Conservation (phyloP, 2,888 invertebrate species). For the Agrochola litura region DNA sequence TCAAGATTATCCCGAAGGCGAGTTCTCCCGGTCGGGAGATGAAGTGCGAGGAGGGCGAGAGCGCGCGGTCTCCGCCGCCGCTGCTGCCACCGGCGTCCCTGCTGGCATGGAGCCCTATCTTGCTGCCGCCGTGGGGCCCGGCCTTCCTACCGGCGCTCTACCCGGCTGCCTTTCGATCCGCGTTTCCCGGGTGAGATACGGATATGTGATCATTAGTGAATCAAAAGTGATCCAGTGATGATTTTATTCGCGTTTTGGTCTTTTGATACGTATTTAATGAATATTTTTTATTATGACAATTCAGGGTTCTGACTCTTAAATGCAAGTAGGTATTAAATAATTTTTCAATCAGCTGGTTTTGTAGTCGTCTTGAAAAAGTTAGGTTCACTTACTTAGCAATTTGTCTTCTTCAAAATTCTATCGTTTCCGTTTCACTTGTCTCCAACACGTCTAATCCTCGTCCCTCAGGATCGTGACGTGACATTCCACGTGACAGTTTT, state of each 20-base stretch:
- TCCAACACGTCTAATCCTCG: slow-evolving; percentile 37
- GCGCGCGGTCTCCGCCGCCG: slow-evolving; percentile 84
- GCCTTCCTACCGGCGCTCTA: slow-evolving; percentile 93
- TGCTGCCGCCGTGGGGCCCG: slow-evolving; percentile 94
- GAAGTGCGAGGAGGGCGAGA: slow-evolving; percentile 88
- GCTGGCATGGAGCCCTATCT: slow-evolving; percentile 94
- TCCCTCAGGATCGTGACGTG: slow-evolving; percentile 70
- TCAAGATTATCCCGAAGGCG: slow-evolving; percentile 89
- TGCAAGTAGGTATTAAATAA: background rate
- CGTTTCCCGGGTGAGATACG: slow-evolving; percentile 93
- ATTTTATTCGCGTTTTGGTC: slow-evolving; percentile 10
- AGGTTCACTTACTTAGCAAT: background rate
- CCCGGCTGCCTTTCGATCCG: slow-evolving; percentile 93
- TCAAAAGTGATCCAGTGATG: slow-evolving; percentile 56
- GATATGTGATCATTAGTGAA: slow-evolving; percentile 59
- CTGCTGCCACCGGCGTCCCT: slow-evolving; percentile 91
- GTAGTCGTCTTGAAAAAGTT: background rate
- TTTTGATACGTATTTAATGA: background rate
- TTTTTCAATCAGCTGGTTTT: slow-evolving; percentile 3
- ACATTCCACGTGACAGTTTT: slow-evolving; percentile 79
- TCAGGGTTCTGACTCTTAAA: background rate
- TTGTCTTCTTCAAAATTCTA: background rate
- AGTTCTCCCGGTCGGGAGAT: slow-evolving; percentile 89
- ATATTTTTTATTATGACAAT: background rate
- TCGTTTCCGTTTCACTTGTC: slow-evolving; percentile 10